Conservation (phyloP, 1,140 invertebrate genomes). For the Drosophila takahashii region DNA sequence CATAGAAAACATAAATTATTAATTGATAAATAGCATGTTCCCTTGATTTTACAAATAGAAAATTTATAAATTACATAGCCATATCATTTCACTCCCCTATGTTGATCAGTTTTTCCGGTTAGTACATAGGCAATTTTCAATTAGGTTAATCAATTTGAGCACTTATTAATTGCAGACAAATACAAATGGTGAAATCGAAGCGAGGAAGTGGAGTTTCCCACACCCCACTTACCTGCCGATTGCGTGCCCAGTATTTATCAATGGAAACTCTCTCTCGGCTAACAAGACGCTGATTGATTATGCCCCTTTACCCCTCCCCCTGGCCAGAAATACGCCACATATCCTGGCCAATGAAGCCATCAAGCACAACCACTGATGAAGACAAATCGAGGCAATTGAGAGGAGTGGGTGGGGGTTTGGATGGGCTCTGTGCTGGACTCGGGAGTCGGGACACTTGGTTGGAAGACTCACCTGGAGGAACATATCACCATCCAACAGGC, state of each 20-base stretch:
- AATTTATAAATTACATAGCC: too few relatives aligned
- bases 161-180: slow-evolving; percentile 73
- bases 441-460: not conserved
- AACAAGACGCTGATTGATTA: slow-evolving; percentile 76
- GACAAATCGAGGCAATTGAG: slow-evolving; percentile 59
- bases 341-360: slow-evolving; percentile 72
- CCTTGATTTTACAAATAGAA: too few relatives aligned
- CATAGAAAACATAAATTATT: too few relatives aligned
- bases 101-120: not conserved
- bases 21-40: too few relatives aligned
- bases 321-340: slow-evolving; percentile 25
- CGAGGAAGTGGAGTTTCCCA: not conserved
- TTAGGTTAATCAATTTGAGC: slow-evolving; percentile 45
- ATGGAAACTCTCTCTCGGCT: slow-evolving; percentile 36
- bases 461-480: slow-evolving; percentile 93
- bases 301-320: slow-evolving; percentile 18
- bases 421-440: not conserved
- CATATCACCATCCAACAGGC: slow-evolving; percentile 96
- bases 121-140: slow-evolving; percentile 19
- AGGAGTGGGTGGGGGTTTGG: not conserved
- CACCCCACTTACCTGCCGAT: slow-evolving; percentile 27
- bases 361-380: slow-evolving; percentile 64
- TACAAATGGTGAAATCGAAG: slow-evolving; percentile 38
- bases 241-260: slow-evolving; percentile 47
- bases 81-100: not conserved